A percentile compares a stretch with the other conserved stretches of the same genome.
Evolutionary conservation across 2,113 vertebrate genomes (phyloP).

Genomic region (Phasianus colchicus): DNA sequence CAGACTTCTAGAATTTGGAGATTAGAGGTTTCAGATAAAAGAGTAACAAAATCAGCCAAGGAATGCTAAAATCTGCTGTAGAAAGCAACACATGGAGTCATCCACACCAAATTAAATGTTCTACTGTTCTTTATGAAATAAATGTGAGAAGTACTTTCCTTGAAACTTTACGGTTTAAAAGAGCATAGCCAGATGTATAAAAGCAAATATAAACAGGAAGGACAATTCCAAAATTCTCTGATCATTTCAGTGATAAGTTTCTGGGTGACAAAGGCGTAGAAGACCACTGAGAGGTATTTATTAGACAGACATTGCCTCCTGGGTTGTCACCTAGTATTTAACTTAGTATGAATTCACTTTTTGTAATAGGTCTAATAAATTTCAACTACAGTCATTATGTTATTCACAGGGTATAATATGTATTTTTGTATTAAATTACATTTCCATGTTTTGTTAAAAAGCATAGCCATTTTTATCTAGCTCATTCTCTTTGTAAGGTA

Average conservation of each 20-base stretch:
- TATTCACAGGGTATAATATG: not conserved
- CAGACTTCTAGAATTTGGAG: not conserved
- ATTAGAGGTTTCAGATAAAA: not conserved
- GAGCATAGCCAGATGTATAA: not conserved
- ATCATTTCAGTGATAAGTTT: not conserved
- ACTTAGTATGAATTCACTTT: not conserved
- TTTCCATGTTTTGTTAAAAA: not conserved
- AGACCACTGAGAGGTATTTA: not conserved
- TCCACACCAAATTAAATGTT: not conserved
- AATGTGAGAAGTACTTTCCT: not conserved
- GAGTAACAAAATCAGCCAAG: not conserved
- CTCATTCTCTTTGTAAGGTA: not conserved
- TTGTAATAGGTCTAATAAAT: not conserved
- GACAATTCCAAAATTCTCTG: not conserved
- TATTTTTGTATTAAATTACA: not conserved
- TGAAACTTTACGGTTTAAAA: not conserved
- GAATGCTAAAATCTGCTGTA: not conserved
- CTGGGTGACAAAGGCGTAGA: not conserved
- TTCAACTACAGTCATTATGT: not conserved
- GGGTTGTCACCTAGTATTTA: not conserved
- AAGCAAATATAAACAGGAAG: not conserved
- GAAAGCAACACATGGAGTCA: not conserved
- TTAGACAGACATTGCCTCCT: not conserved
- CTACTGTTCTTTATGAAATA: not conserved
- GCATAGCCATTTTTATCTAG: not conserved